Evolutionary conservation across 2,797 vertebrate genomes (phyloP).

Genomic region (Mareca strepera): DNA sequence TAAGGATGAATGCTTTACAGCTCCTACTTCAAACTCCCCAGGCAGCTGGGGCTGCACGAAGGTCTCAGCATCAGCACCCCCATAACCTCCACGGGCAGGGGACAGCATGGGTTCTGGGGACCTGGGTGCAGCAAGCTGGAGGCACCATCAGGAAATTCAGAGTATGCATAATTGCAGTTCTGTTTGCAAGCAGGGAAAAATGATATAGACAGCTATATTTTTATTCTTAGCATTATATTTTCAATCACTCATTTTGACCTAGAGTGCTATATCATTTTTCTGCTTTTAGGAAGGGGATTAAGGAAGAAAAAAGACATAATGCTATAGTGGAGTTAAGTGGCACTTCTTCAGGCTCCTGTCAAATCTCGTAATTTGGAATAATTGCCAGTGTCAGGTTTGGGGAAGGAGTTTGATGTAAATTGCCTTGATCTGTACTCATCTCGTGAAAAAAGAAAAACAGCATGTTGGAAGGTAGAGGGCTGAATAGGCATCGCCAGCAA

Average conservation of each 20-base stretch:
- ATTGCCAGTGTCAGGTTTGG: conserved; percentile 74
- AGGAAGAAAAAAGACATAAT: conserved; percentile 69
- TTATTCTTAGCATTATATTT: conserved; percentile 73
- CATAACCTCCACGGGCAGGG: fast-evolving
- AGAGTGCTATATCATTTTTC: conserved; percentile 69
- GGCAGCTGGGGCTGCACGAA: background rate
- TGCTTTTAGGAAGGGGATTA: conserved; percentile 77
- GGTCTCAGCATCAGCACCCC: background rate
- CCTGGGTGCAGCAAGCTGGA: background rate
- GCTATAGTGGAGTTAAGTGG: conserved; percentile 72
- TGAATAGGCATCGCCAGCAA: background rate
- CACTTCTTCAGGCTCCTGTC: conserved; percentile 68
- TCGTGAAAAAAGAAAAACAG: background rate
- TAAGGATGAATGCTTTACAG: fast-evolving
- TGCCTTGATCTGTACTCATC: background rate
- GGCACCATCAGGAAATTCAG: background rate
- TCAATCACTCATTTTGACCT: conserved; percentile 61
- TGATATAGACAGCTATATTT: conserved; percentile 41
- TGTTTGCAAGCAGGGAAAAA: conserved; percentile 62
- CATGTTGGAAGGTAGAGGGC: background rate
- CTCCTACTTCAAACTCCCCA: background rate
- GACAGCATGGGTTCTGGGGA: background rate
- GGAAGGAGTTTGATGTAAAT: conserved; percentile 43
- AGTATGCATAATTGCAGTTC: background rate
- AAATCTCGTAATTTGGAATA: conserved; percentile 77